phyloP scores from a whole-genome alignment of 2,888 invertebrate species.

The Dione vanillae region DNA sequence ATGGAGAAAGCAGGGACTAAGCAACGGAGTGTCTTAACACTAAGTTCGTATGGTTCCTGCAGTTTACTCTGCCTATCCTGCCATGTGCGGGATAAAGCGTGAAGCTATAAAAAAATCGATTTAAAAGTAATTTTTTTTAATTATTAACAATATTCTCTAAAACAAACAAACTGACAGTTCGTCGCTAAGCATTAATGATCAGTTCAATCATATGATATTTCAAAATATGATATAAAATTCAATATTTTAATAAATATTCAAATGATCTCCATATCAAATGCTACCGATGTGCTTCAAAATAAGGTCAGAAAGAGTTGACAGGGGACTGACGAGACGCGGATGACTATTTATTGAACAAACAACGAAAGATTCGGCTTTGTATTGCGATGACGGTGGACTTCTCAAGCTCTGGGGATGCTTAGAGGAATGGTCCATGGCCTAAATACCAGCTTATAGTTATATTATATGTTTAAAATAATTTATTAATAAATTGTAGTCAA shows the following conservation, averaged over 20 bases:
- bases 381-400: slow-evolving; percentile 60
- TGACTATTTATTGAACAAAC: slow-evolving; percentile 76
- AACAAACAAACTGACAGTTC: neutral
- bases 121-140: too few relatives aligned
- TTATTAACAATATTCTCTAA: too few relatives aligned
- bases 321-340: slow-evolving; percentile 51
- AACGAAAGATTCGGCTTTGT: slow-evolving; percentile 60
- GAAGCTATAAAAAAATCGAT: too few relatives aligned
- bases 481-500: too few relatives aligned
- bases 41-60: too few relatives aligned
- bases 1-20: too few relatives aligned
- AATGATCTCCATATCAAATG: slow-evolving; percentile 21
- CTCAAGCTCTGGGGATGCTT: slow-evolving; percentile 36
- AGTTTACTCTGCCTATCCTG: too few relatives aligned
- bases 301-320: slow-evolving; percentile 53
- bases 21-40: too few relatives aligned
- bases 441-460: too few relatives aligned
- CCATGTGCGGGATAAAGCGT: too few relatives aligned
- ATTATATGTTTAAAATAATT: too few relatives aligned
- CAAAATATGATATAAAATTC: slow-evolving; percentile 1
- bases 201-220: neutral
- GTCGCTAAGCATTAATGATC: neutral
- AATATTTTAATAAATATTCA: slow-evolving; percentile 16
- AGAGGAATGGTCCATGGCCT: neutral
- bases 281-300: slow-evolving; percentile 45